Conservation (phyloP, 2,888 invertebrate genomes). For the Hoplodrina blanda region DNA sequence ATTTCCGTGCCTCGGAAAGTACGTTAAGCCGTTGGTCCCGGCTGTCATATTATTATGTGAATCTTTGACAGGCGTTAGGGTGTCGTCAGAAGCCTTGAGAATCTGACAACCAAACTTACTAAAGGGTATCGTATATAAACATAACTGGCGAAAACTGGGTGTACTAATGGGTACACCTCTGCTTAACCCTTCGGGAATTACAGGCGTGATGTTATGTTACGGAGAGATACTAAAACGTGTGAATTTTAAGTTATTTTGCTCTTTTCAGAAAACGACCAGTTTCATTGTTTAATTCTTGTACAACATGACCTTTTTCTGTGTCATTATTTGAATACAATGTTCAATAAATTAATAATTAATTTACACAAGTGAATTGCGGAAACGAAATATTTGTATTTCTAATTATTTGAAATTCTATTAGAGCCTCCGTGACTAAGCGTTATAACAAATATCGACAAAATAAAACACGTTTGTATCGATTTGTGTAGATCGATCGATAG, state of each 20-base stretch:
- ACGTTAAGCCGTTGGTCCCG: no score
- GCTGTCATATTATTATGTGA: no score
- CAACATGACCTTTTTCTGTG: conserved; percentile 50
- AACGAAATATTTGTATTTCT: conserved; percentile 2
- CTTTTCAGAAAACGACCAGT: conserved; percentile 8
- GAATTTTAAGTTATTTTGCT: neutral
- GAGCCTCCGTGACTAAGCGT: neutral
- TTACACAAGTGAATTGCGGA: conserved; percentile 24
- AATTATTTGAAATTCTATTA: neutral
- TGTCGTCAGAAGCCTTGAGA: no score
- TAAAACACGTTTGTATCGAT: neutral
- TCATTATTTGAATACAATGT: conserved; percentile 60
- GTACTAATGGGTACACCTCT: no score
- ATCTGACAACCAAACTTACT: no score
- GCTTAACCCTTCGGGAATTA: no score
- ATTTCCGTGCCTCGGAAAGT: no score
- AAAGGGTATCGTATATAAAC: no score
- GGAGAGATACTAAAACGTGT: no score
- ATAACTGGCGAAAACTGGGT: no score
- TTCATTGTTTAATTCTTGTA: conserved; percentile 28
- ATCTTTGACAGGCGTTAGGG: no score
- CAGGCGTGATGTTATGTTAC: no score
- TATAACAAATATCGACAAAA: neutral
- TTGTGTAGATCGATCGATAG: conserved; percentile 13
- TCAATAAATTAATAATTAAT: conserved; percentile 46